A percentile compares a stretch with the other conserved stretches of the same genome.
These are phyloP conservation scores for Exocentrus adspersus DNA, from an alignment of 2,888 invertebrate species.

Conservation along the genomic window DNA sequence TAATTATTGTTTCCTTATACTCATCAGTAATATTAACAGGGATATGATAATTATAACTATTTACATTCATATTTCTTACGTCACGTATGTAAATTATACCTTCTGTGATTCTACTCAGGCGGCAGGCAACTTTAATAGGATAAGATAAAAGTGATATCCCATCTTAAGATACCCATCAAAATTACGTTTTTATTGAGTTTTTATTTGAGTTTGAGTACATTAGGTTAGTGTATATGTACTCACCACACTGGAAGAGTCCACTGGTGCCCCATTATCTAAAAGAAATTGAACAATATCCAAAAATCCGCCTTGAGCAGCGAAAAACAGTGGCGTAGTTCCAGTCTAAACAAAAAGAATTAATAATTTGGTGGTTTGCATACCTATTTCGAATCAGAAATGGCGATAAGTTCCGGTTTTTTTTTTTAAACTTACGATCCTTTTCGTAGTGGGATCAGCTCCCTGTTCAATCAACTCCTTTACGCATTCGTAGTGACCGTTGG, in stretches of 20 bases:
- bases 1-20: too few relatives aligned
- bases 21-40: too few relatives aligned
- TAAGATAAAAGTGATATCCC: background rate
- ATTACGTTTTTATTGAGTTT: too few relatives aligned
- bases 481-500: conserved; percentile 90
- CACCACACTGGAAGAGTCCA: conserved; percentile 83
- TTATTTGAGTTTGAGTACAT: too few relatives aligned
- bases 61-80: too few relatives aligned
- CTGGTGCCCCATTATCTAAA: conserved; percentile 79
- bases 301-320: conserved; percentile 93
- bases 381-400: too few relatives aligned
- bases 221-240: too few relatives aligned
- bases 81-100: too few relatives aligned
- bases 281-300: conserved; percentile 83
- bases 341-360: conserved; percentile 70
- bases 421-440: conserved; percentile 73
- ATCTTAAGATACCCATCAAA: conserved; percentile 67
- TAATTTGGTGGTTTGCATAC: background rate
- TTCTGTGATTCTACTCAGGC: too few relatives aligned
- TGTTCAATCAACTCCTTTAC: conserved; percentile 87
- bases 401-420: too few relatives aligned
- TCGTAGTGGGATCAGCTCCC: conserved; percentile 88
- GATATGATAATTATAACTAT: too few relatives aligned
- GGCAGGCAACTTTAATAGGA: too few relatives aligned
- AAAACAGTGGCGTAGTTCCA: conserved; percentile 92